Evolutionary conservation across 2,797 vertebrate species (phyloP), one percentile per base, ranked within the genome.

Genomic region (Pogoniulus pusillus): DNA sequence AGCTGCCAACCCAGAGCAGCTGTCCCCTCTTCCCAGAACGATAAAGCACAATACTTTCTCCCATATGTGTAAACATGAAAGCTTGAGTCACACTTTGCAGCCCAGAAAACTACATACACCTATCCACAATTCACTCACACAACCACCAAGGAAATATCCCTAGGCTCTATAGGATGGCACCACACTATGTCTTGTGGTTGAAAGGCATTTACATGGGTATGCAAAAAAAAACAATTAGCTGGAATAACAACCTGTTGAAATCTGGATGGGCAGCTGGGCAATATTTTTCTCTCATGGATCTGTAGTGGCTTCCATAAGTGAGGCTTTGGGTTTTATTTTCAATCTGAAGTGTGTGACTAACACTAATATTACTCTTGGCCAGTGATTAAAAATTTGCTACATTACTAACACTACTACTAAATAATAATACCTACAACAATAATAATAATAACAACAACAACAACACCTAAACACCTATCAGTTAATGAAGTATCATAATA

Each of bases 121-220:
- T 30, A 9, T 39, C 13, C 16, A 3, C 29, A 26, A 53, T n/a
- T 12, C 4, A 6, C 81, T 12, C 9, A 23, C 6, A 9, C 4
- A 1, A 9, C 17, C 14, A 15, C 10, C 1, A 1, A 6, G 27
- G 65, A 49, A 9, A 11, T 6, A 26, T 12, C 7, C 3, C 18
- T 4, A 5, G 4, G 6, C 3, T 10, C 16, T 32, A n/a, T 47
- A 55, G 26, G 18, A 26, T 2, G 7, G 5, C 39, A 63, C 8
- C 4, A 6, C 5, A 2, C 10, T 20, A 4, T 1, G 11, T 11
- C 18, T 13, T n/a, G 32, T 12, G n/a, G 6, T 16, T 51, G 12
- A 55, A 11, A 13, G 6, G 10, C 2, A 2, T 2, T 55, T 30
- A 8, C 2, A 12, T 17, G 16, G 12, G 3, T 18, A 13, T n/a